Base-by-base conservation (phyloP, 35 echinoderm and acorn worm species). In the Eucidaris tribuloides region DNA sequence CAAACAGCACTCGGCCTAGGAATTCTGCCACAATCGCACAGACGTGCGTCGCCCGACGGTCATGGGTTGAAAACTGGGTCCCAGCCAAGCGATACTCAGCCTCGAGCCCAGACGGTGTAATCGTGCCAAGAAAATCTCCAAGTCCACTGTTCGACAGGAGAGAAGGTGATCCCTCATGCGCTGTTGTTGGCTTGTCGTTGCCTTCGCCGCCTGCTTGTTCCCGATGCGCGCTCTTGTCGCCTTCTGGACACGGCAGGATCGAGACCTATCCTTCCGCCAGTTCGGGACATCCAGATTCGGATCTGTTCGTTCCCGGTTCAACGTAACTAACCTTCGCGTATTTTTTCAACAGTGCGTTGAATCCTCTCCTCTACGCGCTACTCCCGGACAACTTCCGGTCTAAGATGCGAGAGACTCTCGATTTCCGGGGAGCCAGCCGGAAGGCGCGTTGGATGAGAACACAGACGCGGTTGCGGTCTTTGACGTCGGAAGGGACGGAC, bases 341-440 rank as follows among this genome's bases (percentile, higher is more conserved):
- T 31, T 96, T 91, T 62, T 84, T 87, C 39, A 96, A 96, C 46
- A 96, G 93, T 65, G 88, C 89, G 42, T 79, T 96, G 33, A 96
- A 96, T 40, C 93, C 93, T 1, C 81, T 96, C 39, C 74, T 96
- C 34, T 96, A 96, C 46, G 93, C 93, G 36, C 91, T 96, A 61
- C 74, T 96, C 11, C 92, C 93, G 25, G 89, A 96, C 37, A 96
- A 96, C 45, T 96, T 96, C 52, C 84, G 93, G 13, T 64, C 78
- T 28, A 86, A 76, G 28, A 91, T 96, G 80, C 42, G 54, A 18
- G 89, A 91, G 18, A 91, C 93, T 1, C 42, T 96, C 18, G 60
- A 76, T 30, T 96, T 90, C 56, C 65, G 74, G 30, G 62, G 81
- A 1, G 72, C 77, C n/a, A 43, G 64, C 20, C 55, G 65, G 19